Base-by-base conservation (phyloP, 2,888 invertebrate species). In the Rosalia funebris region DNA sequence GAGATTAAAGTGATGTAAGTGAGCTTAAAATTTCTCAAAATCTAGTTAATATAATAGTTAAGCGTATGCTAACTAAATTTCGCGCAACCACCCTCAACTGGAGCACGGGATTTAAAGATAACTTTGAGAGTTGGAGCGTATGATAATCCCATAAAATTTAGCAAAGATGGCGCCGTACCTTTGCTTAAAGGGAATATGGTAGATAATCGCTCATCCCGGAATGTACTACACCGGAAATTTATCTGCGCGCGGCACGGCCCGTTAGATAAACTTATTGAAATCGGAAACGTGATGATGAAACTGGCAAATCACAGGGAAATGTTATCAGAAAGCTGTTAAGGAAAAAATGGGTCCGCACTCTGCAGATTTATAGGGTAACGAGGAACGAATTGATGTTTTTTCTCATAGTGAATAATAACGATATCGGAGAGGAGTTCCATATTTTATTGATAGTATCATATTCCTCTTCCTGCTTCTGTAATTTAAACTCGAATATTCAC, bases 181-280 rank as follows among this genome's bases (percentile, higher is more conserved):
- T 56, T 37, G 34, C 31, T 37, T 32, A 37, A 19, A 55, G 62
- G 45, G 55, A 57, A 57, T 62, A 60, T 31, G 58, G 62, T 11
- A 36, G 57, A 64, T 59, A 71, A 66, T 70, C 68, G 69, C 65
- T 50, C 64, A 60, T 61, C 44, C 37, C 32, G 36, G 52, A n/a
- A 64, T 58, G 64, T 68, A 70, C 68, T 65, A 68, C 62, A 60
- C 59, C 65, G 61, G 66, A 68, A 69, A 68, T 68, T 69, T 69
- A 71, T 69, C 50, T 41, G 39, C 34, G 50, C 50, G 15, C 25
- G 19, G 69, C 68, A 68, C 67, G 69, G 57, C 61, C 71, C 60
- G 69, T 69, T 69, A 73, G 71, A 73, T 75, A 71, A 73, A 74
- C 72, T 75, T 73, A 75, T 75, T 74, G 73, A 71, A 71, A 72